Conservation (phyloP, 2,797 vertebrate species). For the Paedocypris micromegethes region DNA sequence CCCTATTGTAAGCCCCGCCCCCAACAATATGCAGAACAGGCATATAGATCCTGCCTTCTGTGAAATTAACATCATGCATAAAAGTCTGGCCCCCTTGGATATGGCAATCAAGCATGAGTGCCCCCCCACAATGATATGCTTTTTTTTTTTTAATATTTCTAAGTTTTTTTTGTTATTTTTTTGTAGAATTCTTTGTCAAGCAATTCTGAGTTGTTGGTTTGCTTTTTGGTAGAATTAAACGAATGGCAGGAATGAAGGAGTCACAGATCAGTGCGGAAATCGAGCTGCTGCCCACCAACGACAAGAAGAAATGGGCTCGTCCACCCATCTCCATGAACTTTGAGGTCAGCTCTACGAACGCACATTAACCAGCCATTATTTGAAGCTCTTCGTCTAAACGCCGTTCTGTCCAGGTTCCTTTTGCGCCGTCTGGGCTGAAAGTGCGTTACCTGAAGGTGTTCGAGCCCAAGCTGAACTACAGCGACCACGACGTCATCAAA, state of each 20-base stretch:
- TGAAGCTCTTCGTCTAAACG: too few species aligned
- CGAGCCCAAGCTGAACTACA: conserved; percentile 90
- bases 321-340: conserved; percentile 91
- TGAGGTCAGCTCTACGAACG: conserved; percentile 75
- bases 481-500: conserved; percentile 89
- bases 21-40: too few species aligned
- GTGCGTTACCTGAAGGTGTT: conserved; percentile 90
- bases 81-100: too few species aligned
- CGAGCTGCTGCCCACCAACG: conserved; percentile 80
- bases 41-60: too few species aligned
- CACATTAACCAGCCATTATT: too few species aligned
- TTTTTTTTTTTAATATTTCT: too few species aligned
- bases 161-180: too few species aligned
- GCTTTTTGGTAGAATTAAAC: conserved; percentile 72
- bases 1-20: too few species aligned
- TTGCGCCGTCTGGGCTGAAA: conserved; percentile 84
- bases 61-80: too few species aligned
- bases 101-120: too few species aligned
- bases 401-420: conserved; percentile 69
- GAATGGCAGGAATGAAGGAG: conserved; percentile 89
- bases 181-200: too few species aligned
- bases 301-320: conserved; percentile 87
- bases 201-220: neutral
- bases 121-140: too few species aligned
- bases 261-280: conserved; percentile 86